Conservation (phyloP, 1,140 invertebrate genomes). For the Coelopa frigida region DNA sequence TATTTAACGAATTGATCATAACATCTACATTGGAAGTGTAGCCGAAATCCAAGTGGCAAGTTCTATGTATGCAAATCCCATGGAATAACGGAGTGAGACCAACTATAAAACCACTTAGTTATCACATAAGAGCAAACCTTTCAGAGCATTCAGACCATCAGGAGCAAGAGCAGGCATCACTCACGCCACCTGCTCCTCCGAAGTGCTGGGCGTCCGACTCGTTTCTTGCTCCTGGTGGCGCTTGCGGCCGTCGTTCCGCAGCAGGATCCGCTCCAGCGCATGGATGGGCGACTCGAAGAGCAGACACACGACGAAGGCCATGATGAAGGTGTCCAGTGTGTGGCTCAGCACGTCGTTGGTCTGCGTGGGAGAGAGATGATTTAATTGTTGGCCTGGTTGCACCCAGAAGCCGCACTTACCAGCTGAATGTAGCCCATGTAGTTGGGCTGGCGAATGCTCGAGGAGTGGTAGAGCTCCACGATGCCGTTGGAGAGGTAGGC, state of each 20-base stretch:
- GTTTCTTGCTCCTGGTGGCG: background rate
- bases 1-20: no score
- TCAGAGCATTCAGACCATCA: background rate
- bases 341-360: conserved; percentile 50
- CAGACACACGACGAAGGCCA: conserved; percentile 56
- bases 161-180: no score
- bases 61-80: no score
- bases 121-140: no score
- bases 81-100: no score
- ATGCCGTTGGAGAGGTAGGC: conserved; percentile 61
- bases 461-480: conserved; percentile 54
- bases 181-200: conserved; percentile 16
- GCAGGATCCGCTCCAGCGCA: conserved; percentile 58
- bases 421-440: conserved; percentile 47
- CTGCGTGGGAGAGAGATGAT: conserved; percentile 31
- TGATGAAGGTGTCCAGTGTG: conserved; percentile 52
- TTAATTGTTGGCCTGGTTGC: conserved; percentile 1
- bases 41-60: no score
- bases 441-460: conserved; percentile 50
- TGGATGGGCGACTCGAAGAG: conserved; percentile 65
- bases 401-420: conserved; percentile 38
- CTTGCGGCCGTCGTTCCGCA: conserved; percentile 31
- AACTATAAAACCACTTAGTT: no score
- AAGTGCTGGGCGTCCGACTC: conserved; percentile 16
- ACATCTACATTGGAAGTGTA: no score